These are phyloP conservation scores for Aphelenchoides besseyi DNA, from an alignment of 1,140 invertebrate genomes.

Conservation along the genomic window DNA sequence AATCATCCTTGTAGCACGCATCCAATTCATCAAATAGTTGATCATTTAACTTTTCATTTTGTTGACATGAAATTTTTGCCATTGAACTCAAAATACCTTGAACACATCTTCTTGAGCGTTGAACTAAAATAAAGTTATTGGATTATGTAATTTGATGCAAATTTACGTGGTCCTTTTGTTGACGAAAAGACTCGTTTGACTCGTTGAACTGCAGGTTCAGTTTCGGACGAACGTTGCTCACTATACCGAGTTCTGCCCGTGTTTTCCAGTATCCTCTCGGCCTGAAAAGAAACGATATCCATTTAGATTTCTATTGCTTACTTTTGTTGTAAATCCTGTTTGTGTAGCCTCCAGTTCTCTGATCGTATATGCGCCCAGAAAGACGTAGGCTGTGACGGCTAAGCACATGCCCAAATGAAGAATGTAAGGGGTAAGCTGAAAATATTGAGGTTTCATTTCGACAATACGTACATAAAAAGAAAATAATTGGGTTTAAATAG, in stretches of 20 bases:
- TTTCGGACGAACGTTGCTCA: not conserved
- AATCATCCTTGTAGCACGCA: conserved; percentile 23
- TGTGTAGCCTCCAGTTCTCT: conserved; percentile 26
- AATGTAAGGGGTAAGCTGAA: conserved; percentile 33
- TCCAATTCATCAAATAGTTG: conserved; percentile 13
- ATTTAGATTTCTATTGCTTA: not conserved
- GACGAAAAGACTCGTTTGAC: conserved; percentile 21
- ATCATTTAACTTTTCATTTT: not conserved
- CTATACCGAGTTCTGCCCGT: not conserved
- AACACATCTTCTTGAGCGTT: conserved; percentile 17
- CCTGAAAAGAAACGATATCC: not conserved
- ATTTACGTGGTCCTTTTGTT: too few species aligned
- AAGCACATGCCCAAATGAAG: conserved; percentile 25
- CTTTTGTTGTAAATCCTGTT: conserved; percentile 19
- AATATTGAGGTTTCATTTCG: too few species aligned
- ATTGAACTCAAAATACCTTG: not conserved
- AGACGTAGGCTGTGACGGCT: conserved; percentile 27
- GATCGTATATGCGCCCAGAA: conserved; percentile 29
- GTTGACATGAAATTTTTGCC: not conserved
- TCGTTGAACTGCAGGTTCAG: conserved; percentile 8
- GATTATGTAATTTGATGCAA: not conserved
- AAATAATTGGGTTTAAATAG: too few species aligned
- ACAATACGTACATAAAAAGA: too few species aligned
- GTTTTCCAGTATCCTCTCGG: conserved; percentile 17
- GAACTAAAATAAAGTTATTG: conserved; percentile 18